A percentile compares a stretch with the other conserved stretches of the same genome.
phyloP scores from a whole-genome alignment of 2,113 vertebrate species.

The Alligator sinensis region DNA sequence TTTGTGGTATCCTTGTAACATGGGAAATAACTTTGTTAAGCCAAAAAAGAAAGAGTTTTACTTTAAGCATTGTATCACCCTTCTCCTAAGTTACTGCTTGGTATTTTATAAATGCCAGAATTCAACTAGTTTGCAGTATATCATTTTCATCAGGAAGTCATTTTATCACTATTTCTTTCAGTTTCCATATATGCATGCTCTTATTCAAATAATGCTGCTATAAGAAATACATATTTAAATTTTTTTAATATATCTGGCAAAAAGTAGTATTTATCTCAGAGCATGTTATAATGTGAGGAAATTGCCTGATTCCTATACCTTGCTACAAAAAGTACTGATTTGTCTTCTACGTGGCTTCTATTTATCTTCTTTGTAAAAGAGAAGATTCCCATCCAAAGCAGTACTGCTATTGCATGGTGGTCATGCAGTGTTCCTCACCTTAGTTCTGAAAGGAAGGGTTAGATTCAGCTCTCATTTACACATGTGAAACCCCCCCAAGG shows the following conservation, averaged over 20 bases:
- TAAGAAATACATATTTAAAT: conserved; percentile 34
- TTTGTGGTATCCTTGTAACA: not conserved
- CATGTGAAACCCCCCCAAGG: not conserved
- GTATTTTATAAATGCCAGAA: conserved; percentile 11
- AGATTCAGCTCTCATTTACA: not conserved
- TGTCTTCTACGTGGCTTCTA: not conserved
- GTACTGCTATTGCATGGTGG: not conserved
- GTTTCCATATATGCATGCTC: not conserved
- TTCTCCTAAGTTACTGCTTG: not conserved
- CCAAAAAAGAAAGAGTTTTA: not conserved
- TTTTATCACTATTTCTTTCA: conserved; percentile 14
- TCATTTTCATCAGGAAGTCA: conserved; percentile 31
- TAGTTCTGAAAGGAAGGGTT: conserved; percentile 9
- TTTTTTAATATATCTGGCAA: conserved; percentile 30
- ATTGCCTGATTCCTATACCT: conserved; percentile 32
- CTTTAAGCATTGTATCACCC: not conserved
- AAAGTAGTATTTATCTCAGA: conserved; percentile 22
- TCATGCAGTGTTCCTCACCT: conserved; percentile 36
- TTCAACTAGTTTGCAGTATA: conserved; percentile 4
- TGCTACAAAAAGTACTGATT: conserved; percentile 6
- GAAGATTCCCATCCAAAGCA: not conserved
- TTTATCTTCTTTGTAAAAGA: not conserved
- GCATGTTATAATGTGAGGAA: conserved; percentile 29
- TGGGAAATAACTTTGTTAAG: not conserved
- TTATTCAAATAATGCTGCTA: conserved; percentile 49